These are phyloP conservation scores for Pteruthius melanotis DNA, from an alignment of 2,113 vertebrate species.

Conservation along the genomic window DNA sequence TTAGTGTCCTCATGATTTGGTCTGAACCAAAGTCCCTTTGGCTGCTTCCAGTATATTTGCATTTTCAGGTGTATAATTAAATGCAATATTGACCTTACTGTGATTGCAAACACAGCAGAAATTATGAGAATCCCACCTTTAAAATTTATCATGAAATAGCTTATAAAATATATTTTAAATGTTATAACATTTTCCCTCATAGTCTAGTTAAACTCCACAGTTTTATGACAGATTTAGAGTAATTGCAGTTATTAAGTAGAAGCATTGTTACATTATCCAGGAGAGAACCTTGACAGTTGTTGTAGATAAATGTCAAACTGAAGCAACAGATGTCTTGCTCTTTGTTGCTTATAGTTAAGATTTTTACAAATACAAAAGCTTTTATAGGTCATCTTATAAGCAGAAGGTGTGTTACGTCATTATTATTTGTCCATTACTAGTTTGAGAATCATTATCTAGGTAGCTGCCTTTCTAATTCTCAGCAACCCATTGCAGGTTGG, in stretches of 20 bases:
- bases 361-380: constrained; percentile 5
- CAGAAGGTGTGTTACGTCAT: background rate
- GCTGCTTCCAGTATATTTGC: background rate
- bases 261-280: background rate
- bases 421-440: background rate
- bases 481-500: background rate
- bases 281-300: background rate
- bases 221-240: constrained; percentile 18
- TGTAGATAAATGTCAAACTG: background rate
- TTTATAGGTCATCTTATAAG: background rate
- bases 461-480: background rate
- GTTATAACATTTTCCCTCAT: background rate
- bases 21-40: background rate
- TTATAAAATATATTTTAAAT: background rate
- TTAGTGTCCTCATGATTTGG: background rate
- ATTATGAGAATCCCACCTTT: background rate
- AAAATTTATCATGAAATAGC: background rate
- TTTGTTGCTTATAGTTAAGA: background rate
- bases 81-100: background rate
- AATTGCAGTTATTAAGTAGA: constrained; percentile 29
- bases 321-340: background rate
- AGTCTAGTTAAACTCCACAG: background rate
- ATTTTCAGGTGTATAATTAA: constrained; percentile 5
- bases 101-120: background rate
- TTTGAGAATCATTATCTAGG: background rate